Percentiles rank a stretch among this genome's conserved stretches.
These are phyloP conservation scores for Halcyon leucocephala DNA, from an alignment of 2,797 vertebrate genomes.

Conservation along the genomic window DNA sequence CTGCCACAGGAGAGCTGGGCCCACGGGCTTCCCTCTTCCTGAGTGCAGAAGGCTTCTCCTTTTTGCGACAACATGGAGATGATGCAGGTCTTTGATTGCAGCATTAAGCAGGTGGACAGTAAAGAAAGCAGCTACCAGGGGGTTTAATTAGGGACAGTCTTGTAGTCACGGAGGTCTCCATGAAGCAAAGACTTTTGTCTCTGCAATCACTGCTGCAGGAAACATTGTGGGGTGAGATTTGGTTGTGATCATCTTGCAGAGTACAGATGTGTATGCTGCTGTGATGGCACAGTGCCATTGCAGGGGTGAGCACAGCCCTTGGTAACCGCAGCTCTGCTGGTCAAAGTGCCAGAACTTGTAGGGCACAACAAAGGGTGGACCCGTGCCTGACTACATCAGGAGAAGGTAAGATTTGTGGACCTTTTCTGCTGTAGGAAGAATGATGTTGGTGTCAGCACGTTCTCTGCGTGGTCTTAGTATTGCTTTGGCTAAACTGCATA, in stretches of 20 bases:
- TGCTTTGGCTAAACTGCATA: neutral
- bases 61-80: neutral
- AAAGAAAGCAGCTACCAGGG: neutral
- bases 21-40: accelerated
- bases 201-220: neutral
- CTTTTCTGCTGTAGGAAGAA: neutral
- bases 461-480: neutral
- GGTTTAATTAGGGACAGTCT: neutral
- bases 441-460: neutral
- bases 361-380: neutral
- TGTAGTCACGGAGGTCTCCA: neutral
- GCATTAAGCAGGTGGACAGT: neutral
- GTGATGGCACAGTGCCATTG: neutral
- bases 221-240: neutral
- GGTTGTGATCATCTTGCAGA: neutral
- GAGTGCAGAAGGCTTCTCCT: neutral
- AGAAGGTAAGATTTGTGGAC: slow-evolving; percentile 30
- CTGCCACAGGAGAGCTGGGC: accelerated
- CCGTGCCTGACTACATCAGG: neutral
- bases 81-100: neutral
- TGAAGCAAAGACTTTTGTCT: neutral
- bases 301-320: neutral
- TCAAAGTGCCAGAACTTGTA: neutral
- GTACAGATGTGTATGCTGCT: accelerated
- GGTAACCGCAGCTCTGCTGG: neutral